Conservation (phyloP, 2,797 vertebrate genomes). For the Poliocrania exsul region DNA sequence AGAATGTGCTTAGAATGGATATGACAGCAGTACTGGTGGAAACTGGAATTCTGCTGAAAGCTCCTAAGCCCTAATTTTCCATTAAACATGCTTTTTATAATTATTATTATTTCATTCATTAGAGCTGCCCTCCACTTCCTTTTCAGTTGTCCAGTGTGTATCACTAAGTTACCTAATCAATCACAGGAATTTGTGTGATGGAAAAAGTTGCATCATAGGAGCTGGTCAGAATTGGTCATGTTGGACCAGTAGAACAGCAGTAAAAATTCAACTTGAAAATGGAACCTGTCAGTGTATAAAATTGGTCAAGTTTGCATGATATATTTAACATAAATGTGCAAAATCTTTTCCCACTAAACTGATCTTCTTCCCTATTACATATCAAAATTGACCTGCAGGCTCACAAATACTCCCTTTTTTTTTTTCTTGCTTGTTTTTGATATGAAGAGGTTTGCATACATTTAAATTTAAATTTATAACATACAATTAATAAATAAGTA, state of each 20-base stretch:
- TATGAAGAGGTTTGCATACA: neutral
- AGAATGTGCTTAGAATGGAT: neutral
- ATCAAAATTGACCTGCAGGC: neutral
- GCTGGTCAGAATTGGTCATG: neutral
- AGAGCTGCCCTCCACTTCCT: neutral
- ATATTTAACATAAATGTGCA: neutral
- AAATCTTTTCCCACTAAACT: neutral
- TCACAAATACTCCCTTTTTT: neutral
- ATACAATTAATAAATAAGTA: neutral
- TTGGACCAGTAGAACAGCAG: neutral
- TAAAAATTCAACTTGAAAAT: neutral
- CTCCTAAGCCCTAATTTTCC: neutral
- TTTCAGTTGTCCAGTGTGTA: neutral
- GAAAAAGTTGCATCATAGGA: neutral
- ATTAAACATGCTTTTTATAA: neutral
- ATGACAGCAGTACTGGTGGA: neutral
- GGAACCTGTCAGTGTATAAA: neutral
- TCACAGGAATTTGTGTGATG: neutral
- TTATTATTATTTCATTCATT: neutral
- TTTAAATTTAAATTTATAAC: neutral
- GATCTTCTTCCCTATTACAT: neutral
- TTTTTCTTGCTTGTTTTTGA: neutral
- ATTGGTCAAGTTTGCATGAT: neutral
- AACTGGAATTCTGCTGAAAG: slow-evolving; percentile 2
- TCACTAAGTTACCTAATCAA: neutral